Base-by-base conservation (phyloP, 2,888 invertebrate genomes). In the Galerucella calmariensis region DNA sequence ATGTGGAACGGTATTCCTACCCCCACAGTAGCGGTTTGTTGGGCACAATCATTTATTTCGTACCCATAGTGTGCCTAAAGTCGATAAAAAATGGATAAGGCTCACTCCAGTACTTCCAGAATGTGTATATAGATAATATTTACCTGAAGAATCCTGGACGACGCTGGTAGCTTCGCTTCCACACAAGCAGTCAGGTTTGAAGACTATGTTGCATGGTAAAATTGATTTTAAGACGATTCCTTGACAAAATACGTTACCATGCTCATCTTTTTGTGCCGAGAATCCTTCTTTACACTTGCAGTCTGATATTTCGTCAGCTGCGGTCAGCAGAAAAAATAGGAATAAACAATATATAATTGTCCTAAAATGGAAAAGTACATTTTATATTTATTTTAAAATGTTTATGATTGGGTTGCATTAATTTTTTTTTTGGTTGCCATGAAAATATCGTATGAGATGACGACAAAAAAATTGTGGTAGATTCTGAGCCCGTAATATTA, bases 131-230 rank as follows among this genome's bases (percentile, higher is more conserved):
- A 48, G 14, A 48, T 48, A 2, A 48, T 14, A 48, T 27, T 70
- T 71, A 77, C 77, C 77, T 68, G 74, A 69, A 35, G 74, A 66
- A 67, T 79, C 79, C 58, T 79, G 79, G 6, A 79, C 72, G 9
- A 79, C 78, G 61, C 77, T 78, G 2, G 79, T 79, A 3, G 79
- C 78, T 65, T 77, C 74, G 9, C 67, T 73, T 11, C 73, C 75
- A 67, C 83, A 83, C 8, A 69, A 67, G 53, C 83, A 83, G 41
- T 77, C 62, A 2, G 83, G 83, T 61, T 80, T 79, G 53, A 77
- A 67, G 9, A 79, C 69, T 12, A 79, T 65, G 67, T 82, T 83
- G 66, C 83, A 83, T 2, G 80, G 80, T 27, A 75, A 69, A n/a
- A 78, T 77, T 9, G 78, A 72, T 35, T 77, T 80, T 20, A 79